Percentiles rank a stretch among this genome's conserved stretches.
phyloP scores from a whole-genome alignment of 2,888 invertebrate species.

The Tuta absoluta region DNA sequence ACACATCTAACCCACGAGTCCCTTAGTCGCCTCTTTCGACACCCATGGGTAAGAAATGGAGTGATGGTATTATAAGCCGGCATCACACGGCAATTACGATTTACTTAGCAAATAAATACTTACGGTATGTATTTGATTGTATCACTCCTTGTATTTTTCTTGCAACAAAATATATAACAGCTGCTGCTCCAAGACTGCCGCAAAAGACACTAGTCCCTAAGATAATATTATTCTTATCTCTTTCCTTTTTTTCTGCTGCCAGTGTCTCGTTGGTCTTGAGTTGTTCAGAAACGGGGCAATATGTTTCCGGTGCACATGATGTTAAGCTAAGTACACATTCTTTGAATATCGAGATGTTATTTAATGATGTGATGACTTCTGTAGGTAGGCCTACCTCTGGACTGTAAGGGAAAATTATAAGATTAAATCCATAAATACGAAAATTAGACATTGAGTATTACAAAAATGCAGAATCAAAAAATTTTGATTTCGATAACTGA shows the following conservation, averaged over 20 bases:
- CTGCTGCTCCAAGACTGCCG: neutral
- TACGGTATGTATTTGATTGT: neutral
- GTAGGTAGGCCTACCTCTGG: neutral
- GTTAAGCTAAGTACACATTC: neutral
- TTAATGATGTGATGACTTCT: neutral
- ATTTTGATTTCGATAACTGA: too few species aligned
- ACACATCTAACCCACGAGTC: too few species aligned
- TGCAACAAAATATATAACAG: constrained; percentile 5
- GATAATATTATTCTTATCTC: neutral
- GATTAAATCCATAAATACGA: neutral
- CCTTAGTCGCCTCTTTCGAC: too few species aligned
- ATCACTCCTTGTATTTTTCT: neutral
- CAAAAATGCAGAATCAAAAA: too few species aligned
- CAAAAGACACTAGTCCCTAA: neutral
- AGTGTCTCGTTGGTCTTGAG: neutral
- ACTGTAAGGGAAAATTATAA: neutral
- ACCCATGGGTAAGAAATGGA: too few species aligned
- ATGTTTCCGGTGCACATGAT: neutral
- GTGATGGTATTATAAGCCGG: too few species aligned
- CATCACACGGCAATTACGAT: too few species aligned
- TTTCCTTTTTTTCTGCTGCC: neutral
- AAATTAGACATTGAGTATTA: too few species aligned
- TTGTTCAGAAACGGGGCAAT: neutral
- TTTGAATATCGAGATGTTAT: neutral
- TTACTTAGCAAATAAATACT: neutral